Percentiles rank a stretch among this genome's conserved stretches.
These are phyloP conservation scores for Platysternon megacephalum DNA, from an alignment of 2,113 vertebrate species.

Conservation along the genomic window DNA sequence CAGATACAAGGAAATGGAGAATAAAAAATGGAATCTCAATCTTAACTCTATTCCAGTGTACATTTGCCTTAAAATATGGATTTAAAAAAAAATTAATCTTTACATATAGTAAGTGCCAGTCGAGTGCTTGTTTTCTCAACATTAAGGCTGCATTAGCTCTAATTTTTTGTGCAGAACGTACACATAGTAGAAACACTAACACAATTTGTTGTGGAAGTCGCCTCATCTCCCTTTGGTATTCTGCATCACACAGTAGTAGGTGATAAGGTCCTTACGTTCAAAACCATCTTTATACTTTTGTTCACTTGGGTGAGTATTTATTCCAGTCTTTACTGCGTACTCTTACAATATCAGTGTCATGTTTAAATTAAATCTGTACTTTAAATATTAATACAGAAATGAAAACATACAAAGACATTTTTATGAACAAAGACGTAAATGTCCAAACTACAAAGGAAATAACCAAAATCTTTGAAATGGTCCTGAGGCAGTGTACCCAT, in stretches of 20 bases:
- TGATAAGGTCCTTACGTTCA: background rate
- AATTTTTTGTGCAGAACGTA: background rate
- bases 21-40: background rate
- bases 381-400: background rate
- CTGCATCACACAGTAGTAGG: background rate
- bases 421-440: background rate
- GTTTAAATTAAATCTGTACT: background rate
- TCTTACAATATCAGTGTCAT: background rate
- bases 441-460: background rate
- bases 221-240: background rate
- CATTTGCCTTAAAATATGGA: background rate
- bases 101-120: background rate
- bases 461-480: rapidly evolving
- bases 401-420: background rate
- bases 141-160: background rate
- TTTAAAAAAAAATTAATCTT: background rate
- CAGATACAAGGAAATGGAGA: background rate
- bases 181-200: background rate
- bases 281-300: background rate
- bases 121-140: background rate
- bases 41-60: background rate
- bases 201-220: background rate
- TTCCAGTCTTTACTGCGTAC: background rate
- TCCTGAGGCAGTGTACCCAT: background rate
- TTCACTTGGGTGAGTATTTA: background rate